Base-by-base conservation (phyloP, 2,888 invertebrate species). In the Oxycera nigricornis region DNA sequence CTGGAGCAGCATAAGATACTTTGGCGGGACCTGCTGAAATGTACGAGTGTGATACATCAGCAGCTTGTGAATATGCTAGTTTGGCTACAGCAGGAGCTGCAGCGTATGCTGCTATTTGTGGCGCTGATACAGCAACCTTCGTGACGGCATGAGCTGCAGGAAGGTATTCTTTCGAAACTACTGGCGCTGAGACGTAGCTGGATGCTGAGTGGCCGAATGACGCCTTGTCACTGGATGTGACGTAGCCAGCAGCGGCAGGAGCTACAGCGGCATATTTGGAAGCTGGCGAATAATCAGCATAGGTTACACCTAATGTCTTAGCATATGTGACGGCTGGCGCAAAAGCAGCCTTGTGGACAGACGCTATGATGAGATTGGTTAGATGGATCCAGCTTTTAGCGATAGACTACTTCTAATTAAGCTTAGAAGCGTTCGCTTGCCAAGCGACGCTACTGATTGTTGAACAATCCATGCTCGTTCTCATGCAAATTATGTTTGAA, bases 171-270 rank as follows among this genome's bases (percentile, higher is more conserved):
- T 78, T 81, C 55, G 75, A 78, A 7, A 76, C 26, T 3, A 62
- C 74, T 50, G 79, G 79, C 0, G 78, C 75, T 14, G 86, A 85
- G 72, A 87, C 83, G 9, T 87, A 84, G 74, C 87, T 68, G 3
- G 75, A 76, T 22, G 77, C 72, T 4, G 78, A 73, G 24, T 76
- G 57, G 2, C 82, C 80, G 31, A 80, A 83, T 26, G 83, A 81
- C 2, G 89, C 89, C 0, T 88, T 84, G 4, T 87, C 88, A 2
- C 88, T 87, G 14, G 88, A 86, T 31, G 88, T 89, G 6, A 87
- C 85, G 75, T 89, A 88, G 77, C 89, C 88, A 75, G 89, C 88
- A 20, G 84, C 84, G 77, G 88, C 88, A 1, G 85, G 85, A 31
- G 82, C 81, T 79, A 87, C 82, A 0, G 81, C 80, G 0, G 86